These are phyloP conservation scores for Mythimna lalbum DNA, from an alignment of 2,888 invertebrate species.

Conservation along the genomic window DNA sequence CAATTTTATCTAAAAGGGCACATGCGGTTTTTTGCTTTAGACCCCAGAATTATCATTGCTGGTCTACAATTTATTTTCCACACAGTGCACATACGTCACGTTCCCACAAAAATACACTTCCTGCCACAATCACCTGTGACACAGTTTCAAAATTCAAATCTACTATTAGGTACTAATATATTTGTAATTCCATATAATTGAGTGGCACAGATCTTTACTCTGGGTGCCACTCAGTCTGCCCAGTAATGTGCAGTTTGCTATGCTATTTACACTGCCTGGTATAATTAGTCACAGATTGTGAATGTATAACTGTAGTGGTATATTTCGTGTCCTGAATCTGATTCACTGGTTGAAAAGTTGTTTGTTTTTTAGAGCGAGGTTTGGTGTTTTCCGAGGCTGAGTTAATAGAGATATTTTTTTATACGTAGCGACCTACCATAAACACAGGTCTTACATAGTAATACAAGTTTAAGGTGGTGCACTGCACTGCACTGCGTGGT, in stretches of 20 bases:
- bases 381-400: slow-evolving; percentile 27
- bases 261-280: slow-evolving; percentile 44
- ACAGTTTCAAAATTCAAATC: slow-evolving; percentile 44
- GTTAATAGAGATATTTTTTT: background rate
- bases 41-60: background rate
- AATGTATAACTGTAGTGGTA: slow-evolving; percentile 48
- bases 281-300: slow-evolving; percentile 53
- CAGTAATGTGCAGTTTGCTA: slow-evolving; percentile 35
- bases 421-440: background rate
- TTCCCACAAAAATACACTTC: slow-evolving; percentile 39
- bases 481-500: too few species aligned
- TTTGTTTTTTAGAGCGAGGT: slow-evolving; percentile 54
- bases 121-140: slow-evolving; percentile 40
- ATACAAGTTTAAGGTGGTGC: too few species aligned
- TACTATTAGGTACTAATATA: slow-evolving; percentile 59
- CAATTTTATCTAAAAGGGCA: too few species aligned
- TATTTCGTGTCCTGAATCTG: slow-evolving; percentile 62
- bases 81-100: slow-evolving; percentile 22
- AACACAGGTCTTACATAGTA: too few species aligned
- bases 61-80: slow-evolving; percentile 34
- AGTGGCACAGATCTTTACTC: slow-evolving; percentile 52
- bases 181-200: slow-evolving; percentile 60
- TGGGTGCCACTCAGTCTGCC: slow-evolving; percentile 56
- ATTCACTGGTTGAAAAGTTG: slow-evolving; percentile 59
- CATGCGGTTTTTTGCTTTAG: too few species aligned